phyloP scores from a whole-genome alignment of 2,113 vertebrate species.

The Fregata magnificens region DNA sequence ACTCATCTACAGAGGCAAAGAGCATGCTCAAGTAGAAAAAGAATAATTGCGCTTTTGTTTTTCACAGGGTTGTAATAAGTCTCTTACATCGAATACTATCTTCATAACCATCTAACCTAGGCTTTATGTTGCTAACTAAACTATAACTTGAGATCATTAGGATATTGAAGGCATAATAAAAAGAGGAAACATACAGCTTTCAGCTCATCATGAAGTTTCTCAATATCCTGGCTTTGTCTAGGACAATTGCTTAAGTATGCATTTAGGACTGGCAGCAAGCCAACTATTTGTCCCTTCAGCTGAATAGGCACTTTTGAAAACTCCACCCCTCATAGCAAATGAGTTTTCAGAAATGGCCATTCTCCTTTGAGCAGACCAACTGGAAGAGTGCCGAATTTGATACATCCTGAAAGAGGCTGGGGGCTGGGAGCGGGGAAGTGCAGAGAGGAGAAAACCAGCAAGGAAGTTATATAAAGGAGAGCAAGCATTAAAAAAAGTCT shows the following conservation, averaged over 20 bases:
- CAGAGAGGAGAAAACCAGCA: neutral
- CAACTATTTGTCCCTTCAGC: neutral
- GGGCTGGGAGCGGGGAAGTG: too few relatives aligned
- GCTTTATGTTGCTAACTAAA: neutral
- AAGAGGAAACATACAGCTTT: neutral
- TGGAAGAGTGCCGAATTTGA: neutral
- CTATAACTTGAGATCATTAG: neutral
- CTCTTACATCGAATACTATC: neutral
- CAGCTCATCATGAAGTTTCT: neutral
- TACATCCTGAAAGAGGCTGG: neutral
- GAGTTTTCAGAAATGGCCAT: neutral
- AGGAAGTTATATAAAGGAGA: neutral
- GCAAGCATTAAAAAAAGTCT: neutral
- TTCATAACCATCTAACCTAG: neutral
- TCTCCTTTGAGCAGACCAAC: neutral
- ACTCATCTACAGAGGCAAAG: neutral
- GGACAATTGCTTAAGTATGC: neutral
- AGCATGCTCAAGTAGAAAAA: neutral
- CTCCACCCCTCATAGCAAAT: neutral
- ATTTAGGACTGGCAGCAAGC: neutral
- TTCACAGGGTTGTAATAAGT: neutral
- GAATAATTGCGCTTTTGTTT: neutral
- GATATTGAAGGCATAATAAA: neutral
- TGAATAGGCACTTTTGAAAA: conserved; percentile 15
- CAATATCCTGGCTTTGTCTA: neutral